Evolutionary conservation across 2,888 invertebrate genomes (phyloP), one percentile per base, ranked within the genome.

Genomic region (Chrysodeixis includens): DNA sequence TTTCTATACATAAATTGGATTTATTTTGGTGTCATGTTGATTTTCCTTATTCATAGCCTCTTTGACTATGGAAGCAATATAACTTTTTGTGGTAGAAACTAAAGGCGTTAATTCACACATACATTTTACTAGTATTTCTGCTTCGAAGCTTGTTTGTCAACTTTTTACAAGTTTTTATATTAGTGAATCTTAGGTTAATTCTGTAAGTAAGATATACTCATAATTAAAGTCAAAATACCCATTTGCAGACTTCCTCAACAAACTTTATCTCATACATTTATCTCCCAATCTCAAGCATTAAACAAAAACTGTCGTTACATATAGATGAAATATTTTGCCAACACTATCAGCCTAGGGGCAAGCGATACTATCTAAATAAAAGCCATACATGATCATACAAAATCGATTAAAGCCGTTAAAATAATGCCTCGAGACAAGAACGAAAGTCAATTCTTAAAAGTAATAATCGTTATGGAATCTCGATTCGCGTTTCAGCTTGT

Each of bases 401-500:
- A 79, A 77, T 73, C 80, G 79, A 78, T 81, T 82, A 70, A 71
- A 66, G 66, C 69, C 79, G 66, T 69, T 74, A 79, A 66, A 69
- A 56, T 71, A 59, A n/a, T 55, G 83, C 81, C 81, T 55, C 69
- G 55, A 81, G 81, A 57, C 67, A 73, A 70, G 72, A 81, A 67
- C 68, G 83, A 82, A 76, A 80, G 74, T 71, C 68, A 63, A 81
- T 78, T 68, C 76, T 40, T 69, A 71, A 78, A 79, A 78, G 74
- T 51, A 81, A 78, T 79, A 74, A 79, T 79, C 81, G 70, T 79
- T 80, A 73, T 78, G 76, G 57, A 64, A 76, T 81, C 81, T 79
- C 51, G 69, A 71, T 71, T 71, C 69, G 60, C 69, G 40, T 67
- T 65, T 73, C 53, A 62, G 62, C 56, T 69, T 66, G 22, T 75